Evolutionary conservation across 2,797 vertebrate genomes (phyloP).

Genomic region (Botia kubotai): DNA sequence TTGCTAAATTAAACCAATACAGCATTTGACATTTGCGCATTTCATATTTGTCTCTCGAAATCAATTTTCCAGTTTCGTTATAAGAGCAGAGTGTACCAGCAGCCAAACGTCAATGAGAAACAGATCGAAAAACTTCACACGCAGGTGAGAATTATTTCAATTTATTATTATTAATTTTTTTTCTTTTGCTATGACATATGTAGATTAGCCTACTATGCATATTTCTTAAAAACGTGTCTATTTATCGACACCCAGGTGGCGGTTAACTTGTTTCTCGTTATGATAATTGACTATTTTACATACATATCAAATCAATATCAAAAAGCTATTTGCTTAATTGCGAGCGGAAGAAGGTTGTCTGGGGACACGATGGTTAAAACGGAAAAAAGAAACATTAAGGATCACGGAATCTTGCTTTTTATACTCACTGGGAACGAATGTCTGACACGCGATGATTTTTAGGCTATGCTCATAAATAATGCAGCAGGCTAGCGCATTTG

Average conservation of each 20-base stretch:
- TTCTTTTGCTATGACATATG: not conserved
- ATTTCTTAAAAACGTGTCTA: not conserved
- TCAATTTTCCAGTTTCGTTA: constrained; percentile 82
- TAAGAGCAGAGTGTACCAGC: constrained; percentile 87
- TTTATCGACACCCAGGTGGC: not conserved
- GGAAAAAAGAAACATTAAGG: not conserved
- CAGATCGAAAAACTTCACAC: constrained; percentile 87
- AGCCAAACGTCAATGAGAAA: constrained; percentile 82
- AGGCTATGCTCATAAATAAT: constrained; percentile 49
- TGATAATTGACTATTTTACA: constrained; percentile 20
- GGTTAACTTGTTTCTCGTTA: not conserved
- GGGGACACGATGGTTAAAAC: not conserved
- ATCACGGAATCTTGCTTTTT: not conserved
- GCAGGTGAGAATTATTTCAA: constrained; percentile 74
- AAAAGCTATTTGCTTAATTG: constrained; percentile 37
- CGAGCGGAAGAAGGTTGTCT: not conserved
- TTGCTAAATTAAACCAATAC: not conserved
- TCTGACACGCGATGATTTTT: constrained; percentile 15
- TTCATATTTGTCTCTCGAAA: not conserved
- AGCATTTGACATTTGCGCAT: not conserved
- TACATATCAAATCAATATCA: not conserved
- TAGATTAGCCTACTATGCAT: constrained; percentile 21
- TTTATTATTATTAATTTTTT: no score
- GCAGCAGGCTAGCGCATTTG: constrained; percentile 43
- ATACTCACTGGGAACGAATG: constrained; percentile 32